Percentiles rank a stretch among this genome's conserved stretches.
Conservation (phyloP, 1,140 invertebrate species). For the Fopius arisanus region DNA sequence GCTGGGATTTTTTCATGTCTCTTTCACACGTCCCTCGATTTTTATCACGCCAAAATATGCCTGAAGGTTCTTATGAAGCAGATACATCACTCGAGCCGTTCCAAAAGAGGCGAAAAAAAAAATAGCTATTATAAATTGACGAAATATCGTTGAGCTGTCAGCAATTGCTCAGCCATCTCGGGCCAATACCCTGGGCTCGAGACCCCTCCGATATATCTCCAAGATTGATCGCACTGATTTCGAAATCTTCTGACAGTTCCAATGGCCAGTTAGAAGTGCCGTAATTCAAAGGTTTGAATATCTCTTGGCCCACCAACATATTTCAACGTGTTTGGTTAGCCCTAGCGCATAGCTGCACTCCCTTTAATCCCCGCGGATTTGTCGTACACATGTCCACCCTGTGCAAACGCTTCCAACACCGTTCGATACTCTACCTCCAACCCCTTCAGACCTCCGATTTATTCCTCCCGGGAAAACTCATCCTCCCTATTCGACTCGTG, state of each 20-base stretch:
- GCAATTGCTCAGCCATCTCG: not conserved
- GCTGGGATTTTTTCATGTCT: constrained; percentile 6
- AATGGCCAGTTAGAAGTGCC: constrained; percentile 11
- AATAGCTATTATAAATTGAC: not conserved
- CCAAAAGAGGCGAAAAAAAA: too few relatives aligned
- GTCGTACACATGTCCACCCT: constrained; percentile 60
- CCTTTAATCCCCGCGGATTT: constrained; percentile 62
- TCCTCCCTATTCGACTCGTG: constrained; percentile 1
- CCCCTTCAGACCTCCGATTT: not conserved
- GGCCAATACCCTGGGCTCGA: not conserved
- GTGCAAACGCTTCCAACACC: constrained; percentile 59
- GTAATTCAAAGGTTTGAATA: constrained; percentile 54
- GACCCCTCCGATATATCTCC: not conserved
- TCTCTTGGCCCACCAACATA: constrained; percentile 50
- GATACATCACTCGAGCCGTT: too few relatives aligned
- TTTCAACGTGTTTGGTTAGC: constrained; percentile 54
- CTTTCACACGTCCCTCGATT: not conserved
- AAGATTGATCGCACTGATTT: not conserved
- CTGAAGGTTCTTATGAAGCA: not conserved
- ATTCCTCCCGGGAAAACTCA: constrained; percentile 8
- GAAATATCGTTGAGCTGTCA: not conserved
- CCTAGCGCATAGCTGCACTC: not conserved
- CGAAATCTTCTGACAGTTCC: constrained; percentile 1
- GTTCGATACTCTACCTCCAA: constrained; percentile 49
- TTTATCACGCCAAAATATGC: not conserved